A percentile compares a stretch with the other conserved stretches of the same genome.
phyloP scores from a whole-genome alignment of 2,113 vertebrate species.

The Patagioenas fasciata region DNA sequence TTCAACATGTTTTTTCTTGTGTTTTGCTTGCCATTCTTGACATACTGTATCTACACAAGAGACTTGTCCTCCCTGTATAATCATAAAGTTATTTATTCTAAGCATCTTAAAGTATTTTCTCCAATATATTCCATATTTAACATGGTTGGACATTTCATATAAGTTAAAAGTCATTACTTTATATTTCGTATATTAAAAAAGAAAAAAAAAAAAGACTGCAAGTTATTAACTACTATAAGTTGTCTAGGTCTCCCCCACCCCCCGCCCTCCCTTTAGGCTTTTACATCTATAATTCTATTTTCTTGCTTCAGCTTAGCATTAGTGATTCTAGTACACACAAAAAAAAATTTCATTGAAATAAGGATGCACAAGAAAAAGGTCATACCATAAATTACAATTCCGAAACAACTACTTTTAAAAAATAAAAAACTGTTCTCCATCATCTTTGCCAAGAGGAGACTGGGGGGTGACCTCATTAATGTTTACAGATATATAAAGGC shows the following conservation, averaged over 20 bases:
- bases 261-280: not conserved
- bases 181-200: not conserved
- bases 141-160: not conserved
- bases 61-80: not conserved
- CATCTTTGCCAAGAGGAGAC: no score
- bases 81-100: not conserved
- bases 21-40: not conserved
- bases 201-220: not conserved
- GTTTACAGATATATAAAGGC: no score
- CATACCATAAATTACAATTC: not conserved
- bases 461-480: no score
- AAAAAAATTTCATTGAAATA: not conserved
- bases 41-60: not conserved
- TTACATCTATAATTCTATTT: not conserved
- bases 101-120: not conserved
- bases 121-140: not conserved
- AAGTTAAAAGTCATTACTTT: not conserved
- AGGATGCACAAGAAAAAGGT: not conserved
- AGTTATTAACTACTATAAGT: not conserved
- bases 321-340: not conserved
- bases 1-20: not conserved
- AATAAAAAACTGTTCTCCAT: not conserved
- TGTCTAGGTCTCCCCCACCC: not conserved
- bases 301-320: not conserved
- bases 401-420: not conserved